phyloP scores from a whole-genome alignment of 2,888 invertebrate genomes.

The Platerodrilus igneus region DNA sequence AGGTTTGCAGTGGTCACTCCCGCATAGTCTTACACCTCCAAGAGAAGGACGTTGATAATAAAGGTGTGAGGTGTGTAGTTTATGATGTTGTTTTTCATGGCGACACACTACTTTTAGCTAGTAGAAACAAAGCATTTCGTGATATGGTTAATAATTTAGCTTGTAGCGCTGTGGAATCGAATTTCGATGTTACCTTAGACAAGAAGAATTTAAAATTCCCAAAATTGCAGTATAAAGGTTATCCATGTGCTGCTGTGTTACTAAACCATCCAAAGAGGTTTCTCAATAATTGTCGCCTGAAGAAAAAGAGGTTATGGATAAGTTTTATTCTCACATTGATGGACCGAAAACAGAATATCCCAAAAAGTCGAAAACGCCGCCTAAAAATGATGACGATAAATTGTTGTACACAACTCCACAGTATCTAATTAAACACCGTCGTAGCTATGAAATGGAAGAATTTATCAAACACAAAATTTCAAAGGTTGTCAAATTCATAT shows the following conservation, averaged over 20 bases:
- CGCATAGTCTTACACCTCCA: conserved; percentile 79
- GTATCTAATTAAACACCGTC: conserved; percentile 76
- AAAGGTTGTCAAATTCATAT: conserved; percentile 66
- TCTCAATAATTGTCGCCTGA: conserved; percentile 40
- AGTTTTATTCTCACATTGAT: conserved; percentile 48
- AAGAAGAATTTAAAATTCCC: conserved; percentile 76
- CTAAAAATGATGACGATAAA: conserved; percentile 43
- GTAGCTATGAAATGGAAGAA: conserved; percentile 76
- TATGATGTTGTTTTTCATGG: conserved; percentile 91
- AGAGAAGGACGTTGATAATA: conserved; percentile 78
- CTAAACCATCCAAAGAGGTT: conserved; percentile 54
- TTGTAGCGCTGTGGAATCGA: conserved; percentile 74
- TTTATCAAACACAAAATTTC: conserved; percentile 68
- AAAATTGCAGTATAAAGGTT: conserved; percentile 78
- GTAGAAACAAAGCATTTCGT: conserved; percentile 67
- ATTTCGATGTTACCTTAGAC: conserved; percentile 74
- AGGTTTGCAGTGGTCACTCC: conserved; percentile 82
- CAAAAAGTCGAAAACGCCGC: conserved; percentile 30
- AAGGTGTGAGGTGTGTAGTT: conserved; percentile 67
- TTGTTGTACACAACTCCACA: conserved; percentile 68
- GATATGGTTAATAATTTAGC: conserved; percentile 81
- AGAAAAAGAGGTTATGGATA: conserved; percentile 53
- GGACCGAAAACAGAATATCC: conserved; percentile 17
- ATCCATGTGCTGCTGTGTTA: conserved; percentile 67
- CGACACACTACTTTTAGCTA: conserved; percentile 75